Evolutionary conservation across 2,113 vertebrate species (phyloP), one percentile per base, ranked within the genome.

Genomic region (Silurus asotus): DNA sequence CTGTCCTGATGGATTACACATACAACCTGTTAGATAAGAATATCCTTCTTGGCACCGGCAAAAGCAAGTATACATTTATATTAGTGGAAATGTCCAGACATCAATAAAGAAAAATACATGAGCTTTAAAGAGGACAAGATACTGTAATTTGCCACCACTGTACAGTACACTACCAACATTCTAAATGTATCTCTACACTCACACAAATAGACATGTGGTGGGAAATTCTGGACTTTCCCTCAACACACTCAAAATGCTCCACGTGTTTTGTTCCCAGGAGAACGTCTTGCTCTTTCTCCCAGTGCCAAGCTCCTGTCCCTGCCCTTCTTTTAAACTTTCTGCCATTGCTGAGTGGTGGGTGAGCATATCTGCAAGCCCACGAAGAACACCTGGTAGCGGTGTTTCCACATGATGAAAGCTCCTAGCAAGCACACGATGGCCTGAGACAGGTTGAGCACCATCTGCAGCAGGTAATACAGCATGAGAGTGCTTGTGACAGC

Each of bases 381-480:
- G 0, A 97, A 99, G 89, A 99, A 99, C 84, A 98, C 96, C 93
- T 99, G 97, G 90, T 99, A 99, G 23, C 97, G 96, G 89, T 98
- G 95, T 88, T 97, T 99, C 98, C 98, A 99, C 96, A 99, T 96
- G 91, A 99, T 90, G 9, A 98, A 99, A 90, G 96, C 96, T 0
- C 93, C 96, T 0, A 88, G 6, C 28, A 96, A 93, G 45, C 97
- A 98, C 89, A 97, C 93, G 0, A 98, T 83, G 0, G 96, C 96
- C 4, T 97, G 93, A 10, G 88, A 83, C 92, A 97, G 88, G 90
- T 99, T 99, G 62, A 99, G 94, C 51, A 94, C 85, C 87, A 98
- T 96, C 94, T 99, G 97, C 89, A 97, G 90, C 0, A 98, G 93
- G 72, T 98, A 93, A 92, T 95, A 97, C n/a, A 98, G 84, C 8